Evolutionary conservation across 2,797 vertebrate species (phyloP).

Genomic region (Rhinatrema bivittatum): DNA sequence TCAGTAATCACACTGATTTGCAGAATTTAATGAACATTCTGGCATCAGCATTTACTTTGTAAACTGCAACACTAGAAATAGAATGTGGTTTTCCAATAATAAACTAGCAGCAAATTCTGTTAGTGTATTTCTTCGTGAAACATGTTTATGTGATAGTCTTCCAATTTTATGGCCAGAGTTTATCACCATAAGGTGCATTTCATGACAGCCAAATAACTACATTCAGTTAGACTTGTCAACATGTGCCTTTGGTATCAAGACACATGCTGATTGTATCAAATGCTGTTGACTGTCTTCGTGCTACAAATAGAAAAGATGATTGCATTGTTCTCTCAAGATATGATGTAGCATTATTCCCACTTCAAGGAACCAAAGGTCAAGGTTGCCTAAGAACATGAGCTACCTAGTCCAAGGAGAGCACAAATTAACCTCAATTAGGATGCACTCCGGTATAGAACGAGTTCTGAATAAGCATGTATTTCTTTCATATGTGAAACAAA

Average conservation of each 20-base stretch:
- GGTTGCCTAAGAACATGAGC: slow-evolving; percentile 52
- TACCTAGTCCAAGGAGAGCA: slow-evolving; percentile 47
- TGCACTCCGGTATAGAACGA: not conserved
- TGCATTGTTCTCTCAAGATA: slow-evolving; percentile 56
- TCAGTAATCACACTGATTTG: slow-evolving; percentile 59
- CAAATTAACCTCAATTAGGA: slow-evolving; percentile 1
- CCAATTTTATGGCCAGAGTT: slow-evolving; percentile 70
- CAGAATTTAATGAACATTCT: slow-evolving; percentile 56
- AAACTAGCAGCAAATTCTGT: slow-evolving; percentile 64
- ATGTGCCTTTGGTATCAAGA: slow-evolving; percentile 70
- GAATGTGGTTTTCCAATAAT: slow-evolving; percentile 57
- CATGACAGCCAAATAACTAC: slow-evolving; percentile 73
- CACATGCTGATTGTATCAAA: slow-evolving; percentile 77
- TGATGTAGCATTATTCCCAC: slow-evolving; percentile 60
- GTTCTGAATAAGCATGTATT: not conserved
- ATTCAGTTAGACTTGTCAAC: slow-evolving; percentile 75
- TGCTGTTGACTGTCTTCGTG: slow-evolving; percentile 63
- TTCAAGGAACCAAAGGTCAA: slow-evolving; percentile 65
- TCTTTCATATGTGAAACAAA: not conserved
- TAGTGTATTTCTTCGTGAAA: slow-evolving; percentile 74
- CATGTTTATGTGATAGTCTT: slow-evolving; percentile 79
- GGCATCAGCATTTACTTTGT: slow-evolving; percentile 52
- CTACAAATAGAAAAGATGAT: slow-evolving; percentile 67
- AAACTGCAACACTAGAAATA: slow-evolving; percentile 59
- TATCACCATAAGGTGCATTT: slow-evolving; percentile 76